Conservation (phyloP, 2,113 vertebrate species). For the Eclectus roratus region DNA sequence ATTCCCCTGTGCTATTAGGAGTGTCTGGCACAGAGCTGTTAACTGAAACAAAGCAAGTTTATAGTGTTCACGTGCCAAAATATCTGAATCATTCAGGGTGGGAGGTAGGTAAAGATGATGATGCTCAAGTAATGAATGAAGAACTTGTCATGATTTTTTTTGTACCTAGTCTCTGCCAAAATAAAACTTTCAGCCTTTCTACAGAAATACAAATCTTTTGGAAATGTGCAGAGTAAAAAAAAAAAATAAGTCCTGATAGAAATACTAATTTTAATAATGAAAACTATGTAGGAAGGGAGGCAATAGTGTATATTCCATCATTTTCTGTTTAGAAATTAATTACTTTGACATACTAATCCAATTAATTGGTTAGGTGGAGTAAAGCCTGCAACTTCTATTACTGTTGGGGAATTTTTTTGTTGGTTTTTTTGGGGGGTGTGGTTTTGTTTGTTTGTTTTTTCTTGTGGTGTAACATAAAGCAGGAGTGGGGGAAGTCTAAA, state of each 20-base stretch:
- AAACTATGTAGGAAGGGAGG: neutral
- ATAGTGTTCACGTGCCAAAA: slow-evolving; percentile 46
- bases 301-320: neutral
- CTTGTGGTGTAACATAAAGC: neutral
- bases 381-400: neutral
- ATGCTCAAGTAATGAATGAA: slow-evolving; percentile 12
- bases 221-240: neutral
- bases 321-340: neutral
- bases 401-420: neutral
- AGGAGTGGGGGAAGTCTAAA: neutral
- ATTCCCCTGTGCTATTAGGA: slow-evolving; percentile 8
- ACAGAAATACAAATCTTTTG: neutral
- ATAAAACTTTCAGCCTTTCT: neutral
- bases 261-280: neutral
- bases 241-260: neutral
- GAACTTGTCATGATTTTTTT: neutral
- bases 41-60: slow-evolving; percentile 32
- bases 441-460: neutral
- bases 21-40: slow-evolving; percentile 23
- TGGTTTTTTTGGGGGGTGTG: neutral
- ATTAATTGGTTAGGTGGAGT: neutral
- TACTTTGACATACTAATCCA: neutral
- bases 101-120: slow-evolving; percentile 37
- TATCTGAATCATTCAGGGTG: slow-evolving; percentile 56
- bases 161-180: neutral